phyloP scores from a whole-genome alignment of 2,888 invertebrate genomes.

The Metacarcinus magister region DNA sequence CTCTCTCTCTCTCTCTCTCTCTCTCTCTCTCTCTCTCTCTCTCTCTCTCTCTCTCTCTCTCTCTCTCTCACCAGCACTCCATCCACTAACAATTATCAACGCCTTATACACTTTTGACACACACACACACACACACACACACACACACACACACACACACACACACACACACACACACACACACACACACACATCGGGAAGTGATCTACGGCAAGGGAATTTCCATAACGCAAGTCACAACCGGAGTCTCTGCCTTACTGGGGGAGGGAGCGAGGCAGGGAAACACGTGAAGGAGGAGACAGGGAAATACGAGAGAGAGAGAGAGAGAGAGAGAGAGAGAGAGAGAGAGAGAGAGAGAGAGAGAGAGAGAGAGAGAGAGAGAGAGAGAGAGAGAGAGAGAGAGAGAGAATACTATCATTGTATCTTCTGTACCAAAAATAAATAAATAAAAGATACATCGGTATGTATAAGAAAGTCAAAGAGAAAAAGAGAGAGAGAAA shows the following conservation, averaged over 20 bases:
- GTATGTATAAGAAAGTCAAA: too few relatives aligned
- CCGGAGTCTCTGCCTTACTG: not conserved
- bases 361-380: slow-evolving; percentile 48
- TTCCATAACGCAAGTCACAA: slow-evolving; percentile 41
- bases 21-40: not conserved
- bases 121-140: slow-evolving; percentile 46
- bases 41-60: not conserved
- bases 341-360: slow-evolving; percentile 30
- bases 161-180: slow-evolving; percentile 39
- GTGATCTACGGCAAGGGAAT: slow-evolving; percentile 18
- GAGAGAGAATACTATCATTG: not conserved
- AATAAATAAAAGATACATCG: too few relatives aligned
- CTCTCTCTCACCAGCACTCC: not conserved
- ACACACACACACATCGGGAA: slow-evolving; percentile 38
- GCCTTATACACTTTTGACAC: not conserved
- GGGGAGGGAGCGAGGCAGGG: not conserved
- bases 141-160: slow-evolving; percentile 39
- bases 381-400: not conserved
- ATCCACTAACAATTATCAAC: not conserved
- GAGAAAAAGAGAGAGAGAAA: too few relatives aligned
- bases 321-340: slow-evolving; percentile 26
- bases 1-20: not conserved
- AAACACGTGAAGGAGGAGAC: not conserved
- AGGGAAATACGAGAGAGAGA: not conserved
- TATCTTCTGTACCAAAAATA: too few relatives aligned